Base-by-base conservation (phyloP, 2,888 invertebrate species). In the Pyrocoelia pectoralis region DNA sequence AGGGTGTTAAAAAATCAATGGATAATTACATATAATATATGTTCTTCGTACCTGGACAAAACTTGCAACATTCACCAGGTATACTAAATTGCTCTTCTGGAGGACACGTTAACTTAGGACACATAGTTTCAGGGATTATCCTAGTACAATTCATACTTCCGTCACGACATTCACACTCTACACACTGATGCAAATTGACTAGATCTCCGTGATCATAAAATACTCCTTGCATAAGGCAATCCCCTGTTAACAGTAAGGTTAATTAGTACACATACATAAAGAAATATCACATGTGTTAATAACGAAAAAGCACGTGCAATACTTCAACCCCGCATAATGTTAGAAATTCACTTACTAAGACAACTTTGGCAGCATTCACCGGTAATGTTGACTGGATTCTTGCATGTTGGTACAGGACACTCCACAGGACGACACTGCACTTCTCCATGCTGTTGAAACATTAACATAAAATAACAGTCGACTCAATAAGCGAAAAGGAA, bases 361-460 rank as follows among this genome's bases (percentile, higher is more conserved):
- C 95, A 95, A 75, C 88, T 88, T 65, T 92, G 92, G 82, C 95
- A 95, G 82, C 94, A 95, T 79, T 92, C 89, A 70, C 92, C 93
- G 69, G 88, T 87, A 74, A 88, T 87, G 76, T 88, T 83, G 66
- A 92, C 89, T 72, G 95, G 94, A 81, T 92, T 88, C 82, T 91
- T 92, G 84, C 95, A 95, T 72, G 86, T 86, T 63, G 87, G 85
- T 75, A 87, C 84, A 56, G 91, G 89, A 84, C 95, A 95, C 80
- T 91, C 89, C 67, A 91, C 88, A 76, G 90, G 91, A 79, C 89
- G 87, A 86, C 95, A 95, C 80, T 90, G 88, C 70, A 94, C 89
- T 76, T 90, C 90, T 52, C 95, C 94, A 84, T 92, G 92, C 92
- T 93, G 84, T 82, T 68, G 61, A 68, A 64, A 70, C 28, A 70